Conservation (phyloP, 2,113 vertebrate genomes). For the Glareola pratincola region DNA sequence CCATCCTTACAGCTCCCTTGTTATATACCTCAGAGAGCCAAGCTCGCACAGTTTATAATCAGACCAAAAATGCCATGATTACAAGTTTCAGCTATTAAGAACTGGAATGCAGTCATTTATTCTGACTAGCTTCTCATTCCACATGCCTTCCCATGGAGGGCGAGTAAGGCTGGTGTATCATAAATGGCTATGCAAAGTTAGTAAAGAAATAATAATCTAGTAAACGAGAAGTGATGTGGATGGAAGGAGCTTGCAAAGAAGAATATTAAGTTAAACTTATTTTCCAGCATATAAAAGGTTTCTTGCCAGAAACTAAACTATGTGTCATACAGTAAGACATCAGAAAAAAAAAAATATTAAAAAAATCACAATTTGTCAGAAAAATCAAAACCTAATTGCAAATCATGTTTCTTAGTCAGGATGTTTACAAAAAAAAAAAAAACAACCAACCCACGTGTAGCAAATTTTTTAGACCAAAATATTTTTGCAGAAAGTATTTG, state of each 20-base stretch:
- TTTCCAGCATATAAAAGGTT: not conserved
- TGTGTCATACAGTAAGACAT: not conserved
- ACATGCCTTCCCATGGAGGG: accelerated
- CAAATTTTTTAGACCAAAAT: not conserved
- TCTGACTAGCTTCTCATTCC: not conserved
- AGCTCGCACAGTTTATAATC: not conserved
- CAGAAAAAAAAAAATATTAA: not conserved
- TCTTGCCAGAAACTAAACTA: not conserved
- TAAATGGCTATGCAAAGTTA: not conserved
- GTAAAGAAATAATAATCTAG: not conserved
- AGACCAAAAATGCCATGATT: not conserved
- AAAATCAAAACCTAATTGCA: not conserved
- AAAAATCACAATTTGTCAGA: not conserved
- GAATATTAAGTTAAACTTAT: not conserved
- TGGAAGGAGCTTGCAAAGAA: not conserved
- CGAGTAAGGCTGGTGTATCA: not conserved
- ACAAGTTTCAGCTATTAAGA: not conserved
- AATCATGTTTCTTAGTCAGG: not conserved
- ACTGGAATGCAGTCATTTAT: not conserved
- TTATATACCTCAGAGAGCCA: not conserved
- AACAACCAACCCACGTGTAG: not conserved
- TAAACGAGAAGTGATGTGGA: not conserved
- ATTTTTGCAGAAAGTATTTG: not conserved
- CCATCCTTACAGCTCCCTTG: not conserved
- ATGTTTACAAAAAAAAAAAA: not conserved